Conservation (phyloP, 2,797 vertebrate species). For the Melanogrammus aeglefinus region DNA sequence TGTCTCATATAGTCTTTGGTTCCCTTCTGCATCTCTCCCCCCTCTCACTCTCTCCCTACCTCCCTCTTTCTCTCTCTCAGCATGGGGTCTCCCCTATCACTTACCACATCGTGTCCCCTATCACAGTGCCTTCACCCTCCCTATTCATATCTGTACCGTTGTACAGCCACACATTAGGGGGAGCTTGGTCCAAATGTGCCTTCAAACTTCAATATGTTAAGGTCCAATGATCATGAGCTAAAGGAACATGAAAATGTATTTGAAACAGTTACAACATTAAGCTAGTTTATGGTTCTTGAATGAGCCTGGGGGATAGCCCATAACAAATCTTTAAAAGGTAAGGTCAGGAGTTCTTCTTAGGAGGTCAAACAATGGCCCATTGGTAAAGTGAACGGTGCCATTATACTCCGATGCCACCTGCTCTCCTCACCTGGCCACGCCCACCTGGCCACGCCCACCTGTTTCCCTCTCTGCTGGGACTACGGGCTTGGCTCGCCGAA, state of each 20-base stretch:
- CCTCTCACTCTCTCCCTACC: neutral
- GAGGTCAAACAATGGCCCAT: neutral
- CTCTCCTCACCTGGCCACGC: too few species aligned
- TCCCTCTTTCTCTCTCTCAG: neutral
- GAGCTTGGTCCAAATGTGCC: neutral
- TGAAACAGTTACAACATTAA: neutral
- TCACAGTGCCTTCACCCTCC: neutral
- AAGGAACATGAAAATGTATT: neutral
- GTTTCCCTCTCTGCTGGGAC: too few species aligned
- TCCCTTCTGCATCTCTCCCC: neutral
- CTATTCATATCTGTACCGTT: neutral
- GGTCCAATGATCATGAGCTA: too few species aligned
- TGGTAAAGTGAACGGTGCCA: neutral
- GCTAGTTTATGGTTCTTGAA: neutral
- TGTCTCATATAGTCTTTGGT: neutral
- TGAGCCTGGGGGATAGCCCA: too few species aligned
- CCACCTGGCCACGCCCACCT: too few species aligned
- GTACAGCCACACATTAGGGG: neutral
- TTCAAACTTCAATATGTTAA: neutral
- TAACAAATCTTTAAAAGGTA: neutral
- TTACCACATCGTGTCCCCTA: neutral
- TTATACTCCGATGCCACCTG: neutral
- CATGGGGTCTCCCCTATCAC: conserved; percentile 5
- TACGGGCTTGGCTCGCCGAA: too few species aligned
- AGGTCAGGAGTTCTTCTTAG: too few species aligned